These are phyloP conservation scores for Gymnosoma rotundatum DNA, from an alignment of 2,888 invertebrate genomes.

Conservation along the genomic window DNA sequence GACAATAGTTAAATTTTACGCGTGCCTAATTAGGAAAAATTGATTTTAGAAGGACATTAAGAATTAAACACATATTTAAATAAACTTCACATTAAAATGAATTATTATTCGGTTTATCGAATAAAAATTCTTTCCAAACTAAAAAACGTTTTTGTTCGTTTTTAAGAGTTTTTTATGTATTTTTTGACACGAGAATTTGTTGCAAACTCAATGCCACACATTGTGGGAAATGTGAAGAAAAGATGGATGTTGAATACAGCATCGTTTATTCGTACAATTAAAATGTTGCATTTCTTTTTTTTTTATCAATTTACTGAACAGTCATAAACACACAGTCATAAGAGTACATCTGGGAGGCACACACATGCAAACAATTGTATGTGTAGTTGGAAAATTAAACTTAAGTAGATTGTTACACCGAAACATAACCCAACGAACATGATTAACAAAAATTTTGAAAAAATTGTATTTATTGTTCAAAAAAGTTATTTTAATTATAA, in stretches of 20 bases:
- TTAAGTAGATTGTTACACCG: slow-evolving; percentile 10
- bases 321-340: slow-evolving; percentile 6
- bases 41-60: no score
- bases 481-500: no score
- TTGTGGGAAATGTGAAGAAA: slow-evolving; percentile 20
- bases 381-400: slow-evolving; percentile 24
- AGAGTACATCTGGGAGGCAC: no score
- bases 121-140: not conserved
- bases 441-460: not conserved
- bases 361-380: not conserved
- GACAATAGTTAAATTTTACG: no score
- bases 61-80: no score
- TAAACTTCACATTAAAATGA: no score
- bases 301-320: slow-evolving; percentile 7
- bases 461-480: no score
- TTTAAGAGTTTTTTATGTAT: not conserved
- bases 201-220: slow-evolving; percentile 6
- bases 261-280: slow-evolving; percentile 2
- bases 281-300: slow-evolving; percentile 44
- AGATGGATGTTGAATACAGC: not conserved
- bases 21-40: no score
- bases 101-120: not conserved
- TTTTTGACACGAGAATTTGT: slow-evolving; percentile 15
- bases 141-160: not conserved
- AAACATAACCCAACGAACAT: slow-evolving; percentile 25